Base-by-base conservation (phyloP, 2,888 invertebrate species). In the Ethmia dodecea region DNA sequence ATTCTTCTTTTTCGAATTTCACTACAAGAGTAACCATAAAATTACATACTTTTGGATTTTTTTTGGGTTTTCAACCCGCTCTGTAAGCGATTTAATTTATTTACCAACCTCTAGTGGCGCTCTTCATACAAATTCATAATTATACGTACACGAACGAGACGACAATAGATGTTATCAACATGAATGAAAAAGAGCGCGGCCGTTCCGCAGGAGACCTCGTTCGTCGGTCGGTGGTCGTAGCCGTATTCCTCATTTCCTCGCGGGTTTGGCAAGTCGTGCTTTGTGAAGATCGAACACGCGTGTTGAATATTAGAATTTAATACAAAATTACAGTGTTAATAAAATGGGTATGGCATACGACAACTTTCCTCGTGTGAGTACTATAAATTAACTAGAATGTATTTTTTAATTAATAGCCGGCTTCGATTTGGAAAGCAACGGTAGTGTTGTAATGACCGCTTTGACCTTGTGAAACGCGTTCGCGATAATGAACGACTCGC, bases 401-500 rank as follows among this genome's bases (percentile, higher is more conserved):
- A 45, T 49, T 38, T 48, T 41, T 40, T 50, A 47, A 48, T 50
- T 46, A 49, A 50, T 41, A 51, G 63, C 71, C 72, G 72, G 72
- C 64, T 62, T 59, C 59, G 55, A 60, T 72, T 78, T 80, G 78
- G 83, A 84, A 84, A 86, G 81, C 78, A 77, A 78, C 71, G 63
- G 72, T 51, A 67, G 69, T 74, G 78, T 81, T 73, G 77, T 78
- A 83, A 81, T 86, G 84, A 84, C 86, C 86, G 83, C 73, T 83
- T 84, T 83, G 84, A 84, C 86, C 84, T 86, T 86, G 86, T 83
- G 77, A 65, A 81, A 84, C 84, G 79, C 64, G 77, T 74, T 72
- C 66, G 74, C 77, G 74, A 77, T 84, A 79, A 70, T 74, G 63
- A 68, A 74, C 64, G 67, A 62, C 64, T 69, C 61, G 60, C 61